A percentile compares a stretch with the other conserved stretches of the same genome.
Conservation (phyloP, 2,113 vertebrate genomes). For the Xyliphius kryptos region DNA sequence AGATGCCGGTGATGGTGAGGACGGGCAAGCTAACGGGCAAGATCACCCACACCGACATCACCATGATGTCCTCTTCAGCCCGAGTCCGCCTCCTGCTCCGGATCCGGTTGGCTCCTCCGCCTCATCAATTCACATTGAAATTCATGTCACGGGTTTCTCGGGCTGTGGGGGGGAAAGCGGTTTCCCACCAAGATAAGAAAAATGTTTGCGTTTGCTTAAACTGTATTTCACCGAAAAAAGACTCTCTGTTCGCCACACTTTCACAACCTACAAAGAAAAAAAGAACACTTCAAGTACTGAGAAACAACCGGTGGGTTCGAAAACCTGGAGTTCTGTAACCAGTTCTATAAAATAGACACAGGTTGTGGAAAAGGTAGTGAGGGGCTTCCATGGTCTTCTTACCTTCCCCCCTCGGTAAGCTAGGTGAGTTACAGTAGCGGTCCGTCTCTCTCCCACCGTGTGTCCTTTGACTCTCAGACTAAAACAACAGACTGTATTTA, state of each 20-base stretch:
- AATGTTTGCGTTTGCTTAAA: background rate
- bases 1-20: slow-evolving; percentile 83
- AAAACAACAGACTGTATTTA: background rate
- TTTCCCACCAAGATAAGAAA: background rate
- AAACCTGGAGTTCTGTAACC: too few relatives aligned
- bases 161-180: background rate
- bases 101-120: slow-evolving; percentile 56
- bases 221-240: too few relatives aligned
- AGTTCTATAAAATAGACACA: too few relatives aligned
- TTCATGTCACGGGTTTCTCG: slow-evolving; percentile 13
- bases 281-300: too few relatives aligned
- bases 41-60: slow-evolving; percentile 76
- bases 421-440: slow-evolving; percentile 2
- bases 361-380: background rate
- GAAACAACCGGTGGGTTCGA: too few relatives aligned
- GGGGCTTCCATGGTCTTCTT: slow-evolving; percentile 14
- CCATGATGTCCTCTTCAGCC: slow-evolving; percentile 41
- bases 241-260: too few relatives aligned
- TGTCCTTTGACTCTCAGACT: background rate
- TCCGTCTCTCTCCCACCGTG: slow-evolving; percentile 18
- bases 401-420: slow-evolving; percentile 7
- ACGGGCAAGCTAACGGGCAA: slow-evolving; percentile 76
- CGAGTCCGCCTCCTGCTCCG: slow-evolving; percentile 49
- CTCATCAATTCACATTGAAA: slow-evolving; percentile 62
- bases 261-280: too few relatives aligned